A percentile compares a stretch with the other conserved stretches of the same genome.
Conservation (phyloP, 2,113 vertebrate genomes). For the Chaetops frenatus region DNA sequence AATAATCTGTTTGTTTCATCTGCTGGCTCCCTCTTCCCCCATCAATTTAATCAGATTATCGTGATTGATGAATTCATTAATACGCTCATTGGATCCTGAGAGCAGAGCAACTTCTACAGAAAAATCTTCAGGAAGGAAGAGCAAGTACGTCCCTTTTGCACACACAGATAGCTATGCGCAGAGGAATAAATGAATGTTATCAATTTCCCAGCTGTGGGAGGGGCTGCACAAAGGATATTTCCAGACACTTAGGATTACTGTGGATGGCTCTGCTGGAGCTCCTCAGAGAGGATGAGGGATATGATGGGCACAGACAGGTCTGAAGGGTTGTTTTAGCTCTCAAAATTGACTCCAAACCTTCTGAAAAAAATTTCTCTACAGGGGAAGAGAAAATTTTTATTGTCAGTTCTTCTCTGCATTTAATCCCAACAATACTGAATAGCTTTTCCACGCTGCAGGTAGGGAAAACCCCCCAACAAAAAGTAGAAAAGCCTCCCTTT, state of each 20-base stretch:
- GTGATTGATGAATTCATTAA: slow-evolving; percentile 56
- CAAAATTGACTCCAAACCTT: neutral
- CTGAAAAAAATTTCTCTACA: neutral
- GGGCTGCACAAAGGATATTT: neutral
- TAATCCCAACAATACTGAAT: neutral
- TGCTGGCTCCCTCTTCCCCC: neutral
- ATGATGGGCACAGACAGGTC: neutral
- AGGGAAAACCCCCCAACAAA: neutral
- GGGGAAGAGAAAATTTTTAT: neutral
- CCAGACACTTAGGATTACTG: neutral
- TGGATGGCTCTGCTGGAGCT: neutral
- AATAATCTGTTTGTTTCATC: slow-evolving; percentile 59
- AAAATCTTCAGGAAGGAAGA: slow-evolving; percentile 10
- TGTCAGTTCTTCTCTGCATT: neutral
- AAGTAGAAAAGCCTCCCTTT: neutral
- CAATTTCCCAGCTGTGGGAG: neutral
- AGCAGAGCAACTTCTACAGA: neutral
- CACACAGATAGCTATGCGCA: neutral
- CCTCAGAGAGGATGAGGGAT: neutral
- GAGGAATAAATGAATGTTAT: neutral
- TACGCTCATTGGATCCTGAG: neutral
- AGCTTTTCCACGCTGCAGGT: neutral
- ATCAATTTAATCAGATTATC: slow-evolving; percentile 59
- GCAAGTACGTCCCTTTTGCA: neutral
- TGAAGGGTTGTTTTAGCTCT: neutral